Conservation (phyloP, 1,140 invertebrate genomes). For the Bilobella aurantiaca region DNA sequence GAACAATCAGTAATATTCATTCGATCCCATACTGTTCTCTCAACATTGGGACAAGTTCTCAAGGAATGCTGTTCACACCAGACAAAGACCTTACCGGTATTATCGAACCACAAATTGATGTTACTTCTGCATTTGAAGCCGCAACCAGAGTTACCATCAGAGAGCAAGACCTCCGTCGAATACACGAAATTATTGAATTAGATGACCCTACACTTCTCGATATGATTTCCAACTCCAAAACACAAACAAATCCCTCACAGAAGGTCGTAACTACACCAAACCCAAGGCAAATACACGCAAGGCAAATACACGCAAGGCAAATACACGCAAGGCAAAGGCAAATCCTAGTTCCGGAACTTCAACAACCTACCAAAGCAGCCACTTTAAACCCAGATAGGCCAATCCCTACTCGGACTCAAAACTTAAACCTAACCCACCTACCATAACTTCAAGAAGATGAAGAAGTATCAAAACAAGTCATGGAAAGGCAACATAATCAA, state of each 20-base stretch:
- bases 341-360: too few relatives aligned
- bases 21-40: not conserved
- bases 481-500: too few relatives aligned
- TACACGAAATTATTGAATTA: not conserved
- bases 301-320: not conserved
- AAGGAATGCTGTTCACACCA: not conserved
- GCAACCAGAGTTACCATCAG: not conserved
- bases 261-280: not conserved
- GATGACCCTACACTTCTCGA: not conserved
- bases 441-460: too few relatives aligned
- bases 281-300: not conserved
- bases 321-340: too few relatives aligned
- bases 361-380: too few relatives aligned
- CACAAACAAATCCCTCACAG: not conserved
- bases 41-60: not conserved
- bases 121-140: not conserved
- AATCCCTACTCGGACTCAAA: too few relatives aligned
- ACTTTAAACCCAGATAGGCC: too few relatives aligned
- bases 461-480: too few relatives aligned
- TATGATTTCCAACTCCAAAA: not conserved
- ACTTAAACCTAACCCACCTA: too few relatives aligned
- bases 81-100: not conserved
- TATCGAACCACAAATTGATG: not conserved
- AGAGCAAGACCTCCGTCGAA: not conserved
- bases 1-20: not conserved